Percentiles rank a stretch among this genome's conserved stretches.
These are phyloP conservation scores for Cathartes aura DNA, from an alignment of 2,113 vertebrate genomes.

Conservation along the genomic window DNA sequence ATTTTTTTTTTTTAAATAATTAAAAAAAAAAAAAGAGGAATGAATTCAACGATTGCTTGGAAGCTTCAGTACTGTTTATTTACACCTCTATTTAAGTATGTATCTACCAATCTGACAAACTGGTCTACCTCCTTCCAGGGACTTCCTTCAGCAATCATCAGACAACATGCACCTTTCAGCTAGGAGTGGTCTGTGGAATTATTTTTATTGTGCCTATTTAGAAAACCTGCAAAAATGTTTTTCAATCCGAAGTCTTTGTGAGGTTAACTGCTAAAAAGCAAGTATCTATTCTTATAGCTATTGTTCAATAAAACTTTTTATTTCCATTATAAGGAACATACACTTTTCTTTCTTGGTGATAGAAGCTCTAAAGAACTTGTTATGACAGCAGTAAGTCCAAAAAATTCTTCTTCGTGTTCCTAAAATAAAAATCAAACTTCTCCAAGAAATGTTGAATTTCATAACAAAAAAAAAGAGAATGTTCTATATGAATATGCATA, in stretches of 20 bases:
- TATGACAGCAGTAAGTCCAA: background rate
- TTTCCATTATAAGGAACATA: background rate
- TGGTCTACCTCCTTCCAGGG: background rate
- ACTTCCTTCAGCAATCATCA: background rate
- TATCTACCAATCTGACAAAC: background rate
- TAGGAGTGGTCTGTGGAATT: background rate
- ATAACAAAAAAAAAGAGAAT: background rate
- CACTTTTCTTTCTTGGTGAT: background rate
- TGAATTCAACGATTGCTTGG: background rate
- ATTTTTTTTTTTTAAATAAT: background rate
- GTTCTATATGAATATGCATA: background rate
- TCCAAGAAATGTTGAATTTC: background rate
- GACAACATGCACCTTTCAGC: background rate
- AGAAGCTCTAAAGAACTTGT: conserved; percentile 5
- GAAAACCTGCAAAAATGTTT: background rate
- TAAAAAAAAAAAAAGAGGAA: background rate
- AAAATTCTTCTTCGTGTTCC: background rate
- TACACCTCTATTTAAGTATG: background rate
- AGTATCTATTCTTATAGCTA: background rate
- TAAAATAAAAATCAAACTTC: background rate
- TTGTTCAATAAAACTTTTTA: background rate
- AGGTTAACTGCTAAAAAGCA: background rate
- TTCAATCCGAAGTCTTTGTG: background rate
- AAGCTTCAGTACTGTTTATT: background rate
- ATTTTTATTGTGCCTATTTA: background rate